These are phyloP conservation scores for Cheilosia vulpina DNA, from an alignment of 2,888 invertebrate genomes.

Conservation along the genomic window DNA sequence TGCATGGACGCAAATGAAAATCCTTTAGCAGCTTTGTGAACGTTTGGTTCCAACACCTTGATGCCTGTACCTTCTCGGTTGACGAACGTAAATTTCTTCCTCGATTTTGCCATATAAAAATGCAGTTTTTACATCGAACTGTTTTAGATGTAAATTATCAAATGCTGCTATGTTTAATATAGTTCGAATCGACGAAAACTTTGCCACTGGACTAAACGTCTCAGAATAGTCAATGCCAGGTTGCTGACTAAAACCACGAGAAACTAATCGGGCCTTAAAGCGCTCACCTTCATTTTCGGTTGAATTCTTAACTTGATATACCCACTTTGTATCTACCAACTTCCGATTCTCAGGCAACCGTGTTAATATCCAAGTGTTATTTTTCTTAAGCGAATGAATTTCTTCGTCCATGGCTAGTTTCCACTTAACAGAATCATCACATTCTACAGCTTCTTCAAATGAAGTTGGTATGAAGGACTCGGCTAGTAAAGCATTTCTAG, in stretches of 20 bases:
- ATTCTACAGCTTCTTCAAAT: conserved; percentile 17
- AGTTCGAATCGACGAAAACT: conserved; percentile 18
- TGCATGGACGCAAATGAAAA: too few species aligned
- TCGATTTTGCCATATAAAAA: conserved; percentile 50
- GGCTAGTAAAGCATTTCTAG: conserved; percentile 14
- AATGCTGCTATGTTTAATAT: conserved; percentile 72
- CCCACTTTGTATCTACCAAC: conserved; percentile 26
- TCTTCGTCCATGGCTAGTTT: conserved; percentile 1
- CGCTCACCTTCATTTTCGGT: conserved; percentile 11
- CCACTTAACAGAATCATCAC: conserved; percentile 8
- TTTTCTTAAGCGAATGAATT: background rate
- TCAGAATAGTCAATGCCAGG: conserved; percentile 23
- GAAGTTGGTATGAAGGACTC: conserved; percentile 14
- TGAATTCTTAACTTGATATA: conserved; percentile 40
- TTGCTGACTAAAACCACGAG: conserved; percentile 30
- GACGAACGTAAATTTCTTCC: conserved; percentile 48
- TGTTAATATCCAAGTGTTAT: conserved; percentile 4
- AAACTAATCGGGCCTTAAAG: conserved; percentile 26
- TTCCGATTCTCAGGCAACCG: background rate
- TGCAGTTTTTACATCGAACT: conserved; percentile 45
- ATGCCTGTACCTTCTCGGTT: conserved; percentile 26
- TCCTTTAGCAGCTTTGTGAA: conserved; percentile 46
- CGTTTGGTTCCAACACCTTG: conserved; percentile 35
- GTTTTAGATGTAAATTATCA: conserved; percentile 27
- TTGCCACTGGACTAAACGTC: conserved; percentile 41